phyloP scores from a whole-genome alignment of 2,888 invertebrate genomes.

The Tachina lurida region DNA sequence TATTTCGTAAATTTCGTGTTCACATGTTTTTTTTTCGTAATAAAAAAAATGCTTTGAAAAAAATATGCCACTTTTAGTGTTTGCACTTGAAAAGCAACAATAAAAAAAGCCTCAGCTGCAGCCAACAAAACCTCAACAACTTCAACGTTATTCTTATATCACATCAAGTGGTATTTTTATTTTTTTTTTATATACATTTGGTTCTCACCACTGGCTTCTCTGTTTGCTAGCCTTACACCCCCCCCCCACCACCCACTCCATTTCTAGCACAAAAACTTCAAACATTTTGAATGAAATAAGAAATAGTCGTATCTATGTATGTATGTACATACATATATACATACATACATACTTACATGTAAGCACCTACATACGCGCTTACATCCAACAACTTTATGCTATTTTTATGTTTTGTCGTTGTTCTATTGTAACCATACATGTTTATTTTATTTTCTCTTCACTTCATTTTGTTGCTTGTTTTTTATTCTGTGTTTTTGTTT shows the following conservation, averaged over 20 bases:
- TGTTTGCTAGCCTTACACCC: too few relatives aligned
- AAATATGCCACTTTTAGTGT: conserved; percentile 49
- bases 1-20: neutral
- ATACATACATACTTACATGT: too few relatives aligned
- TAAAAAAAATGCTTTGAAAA: neutral
- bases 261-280: neutral
- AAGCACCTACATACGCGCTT: too few relatives aligned
- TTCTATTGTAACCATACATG: conserved; percentile 22
- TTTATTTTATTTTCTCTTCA: conserved; percentile 41
- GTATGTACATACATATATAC: too few relatives aligned
- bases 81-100: conserved; percentile 40
- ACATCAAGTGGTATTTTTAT: conserved; percentile 6
- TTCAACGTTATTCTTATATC: conserved; percentile 43
- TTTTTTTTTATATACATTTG: neutral
- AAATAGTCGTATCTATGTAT: too few relatives aligned
- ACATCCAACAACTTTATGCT: conserved; percentile 28
- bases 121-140: conserved; percentile 50
- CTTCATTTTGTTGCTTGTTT: conserved; percentile 9
- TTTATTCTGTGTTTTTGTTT: neutral
- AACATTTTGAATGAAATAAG: neutral
- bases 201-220: neutral
- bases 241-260: too few relatives aligned
- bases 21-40: neutral
- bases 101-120: conserved; percentile 32
- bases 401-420: conserved; percentile 35